Conservation (phyloP, 2,797 vertebrate genomes). For the Balearica regulorum region DNA sequence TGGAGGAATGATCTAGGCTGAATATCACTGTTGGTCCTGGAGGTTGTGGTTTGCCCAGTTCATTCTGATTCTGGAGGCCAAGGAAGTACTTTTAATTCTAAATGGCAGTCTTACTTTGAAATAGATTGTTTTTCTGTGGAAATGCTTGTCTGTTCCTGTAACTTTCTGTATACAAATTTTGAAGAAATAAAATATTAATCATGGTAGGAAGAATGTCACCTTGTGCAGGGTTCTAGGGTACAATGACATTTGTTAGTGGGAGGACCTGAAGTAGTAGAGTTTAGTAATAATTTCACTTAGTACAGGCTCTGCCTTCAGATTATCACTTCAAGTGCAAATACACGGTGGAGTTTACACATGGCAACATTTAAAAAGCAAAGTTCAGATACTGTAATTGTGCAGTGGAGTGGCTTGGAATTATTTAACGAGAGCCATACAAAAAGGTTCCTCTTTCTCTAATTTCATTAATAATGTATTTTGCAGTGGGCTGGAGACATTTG, state of each 20-base stretch:
- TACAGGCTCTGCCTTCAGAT: not conserved
- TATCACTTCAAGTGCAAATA: not conserved
- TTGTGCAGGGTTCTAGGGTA: not conserved
- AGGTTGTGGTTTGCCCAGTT: not conserved
- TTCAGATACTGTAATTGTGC: constrained; percentile 47
- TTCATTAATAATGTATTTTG: constrained; percentile 23
- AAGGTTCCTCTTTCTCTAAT: constrained; percentile 40
- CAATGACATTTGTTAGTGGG: not conserved
- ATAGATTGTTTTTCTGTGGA: not conserved
- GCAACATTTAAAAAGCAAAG: constrained; percentile 54
- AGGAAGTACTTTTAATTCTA: not conserved
- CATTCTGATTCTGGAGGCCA: not conserved
- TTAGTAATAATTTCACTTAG: not conserved
- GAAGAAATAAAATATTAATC: not conserved
- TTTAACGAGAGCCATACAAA: constrained; percentile 47
- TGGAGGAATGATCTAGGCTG: not conserved
- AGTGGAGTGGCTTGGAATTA: constrained; percentile 19
- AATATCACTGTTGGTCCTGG: not conserved
- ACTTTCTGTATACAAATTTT: not conserved
- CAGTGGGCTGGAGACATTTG: not conserved
- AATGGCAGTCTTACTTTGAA: not conserved
- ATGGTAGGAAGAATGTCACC: not conserved
- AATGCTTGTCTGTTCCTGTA: not conserved
- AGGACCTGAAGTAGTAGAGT: not conserved
- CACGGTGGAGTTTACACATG: constrained; percentile 44